Percentiles rank a stretch among this genome's conserved stretches.
Evolutionary conservation across 2,797 vertebrate species (phyloP).

Genomic region (Eurystomus glaucurus): DNA sequence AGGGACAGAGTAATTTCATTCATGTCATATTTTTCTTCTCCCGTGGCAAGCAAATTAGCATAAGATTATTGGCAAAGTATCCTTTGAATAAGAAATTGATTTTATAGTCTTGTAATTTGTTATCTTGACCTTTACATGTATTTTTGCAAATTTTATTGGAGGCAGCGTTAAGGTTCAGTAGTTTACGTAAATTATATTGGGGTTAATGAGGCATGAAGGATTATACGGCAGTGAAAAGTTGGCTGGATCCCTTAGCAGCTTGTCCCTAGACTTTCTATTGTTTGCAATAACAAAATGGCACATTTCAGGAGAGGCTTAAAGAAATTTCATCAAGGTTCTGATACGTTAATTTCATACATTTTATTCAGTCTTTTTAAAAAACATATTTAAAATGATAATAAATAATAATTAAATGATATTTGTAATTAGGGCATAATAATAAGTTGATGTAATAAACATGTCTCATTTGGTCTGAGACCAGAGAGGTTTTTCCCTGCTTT

Average conservation of each 20-base stretch:
- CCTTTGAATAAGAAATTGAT: conserved; percentile 37
- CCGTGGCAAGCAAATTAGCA: not conserved
- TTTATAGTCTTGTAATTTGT: conserved; percentile 48
- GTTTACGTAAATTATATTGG: conserved; percentile 38
- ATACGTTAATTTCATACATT: not conserved
- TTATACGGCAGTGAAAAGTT: not conserved
- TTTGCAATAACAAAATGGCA: not conserved
- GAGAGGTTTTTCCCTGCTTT: not conserved
- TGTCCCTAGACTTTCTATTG: not conserved
- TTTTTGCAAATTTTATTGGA: conserved; percentile 39
- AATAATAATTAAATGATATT: not conserved
- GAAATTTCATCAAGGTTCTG: not conserved
- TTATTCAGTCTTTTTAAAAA: not conserved
- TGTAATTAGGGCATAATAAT: not conserved
- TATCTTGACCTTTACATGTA: conserved; percentile 49
- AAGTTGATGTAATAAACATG: not conserved
- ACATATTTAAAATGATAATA: not conserved
- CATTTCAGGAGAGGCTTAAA: not conserved
- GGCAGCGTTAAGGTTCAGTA: not conserved
- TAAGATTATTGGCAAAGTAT: conserved; percentile 39
- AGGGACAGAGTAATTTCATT: not conserved
- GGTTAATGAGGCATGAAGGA: conserved; percentile 43
- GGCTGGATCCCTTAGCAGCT: not conserved
- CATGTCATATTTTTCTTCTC: not conserved
- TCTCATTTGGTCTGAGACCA: not conserved